Percentiles rank a stretch among this genome's conserved stretches.
These are phyloP conservation scores for Pseudochaenichthys georgianus DNA, from an alignment of 2,797 vertebrate species.

Conservation along the genomic window DNA sequence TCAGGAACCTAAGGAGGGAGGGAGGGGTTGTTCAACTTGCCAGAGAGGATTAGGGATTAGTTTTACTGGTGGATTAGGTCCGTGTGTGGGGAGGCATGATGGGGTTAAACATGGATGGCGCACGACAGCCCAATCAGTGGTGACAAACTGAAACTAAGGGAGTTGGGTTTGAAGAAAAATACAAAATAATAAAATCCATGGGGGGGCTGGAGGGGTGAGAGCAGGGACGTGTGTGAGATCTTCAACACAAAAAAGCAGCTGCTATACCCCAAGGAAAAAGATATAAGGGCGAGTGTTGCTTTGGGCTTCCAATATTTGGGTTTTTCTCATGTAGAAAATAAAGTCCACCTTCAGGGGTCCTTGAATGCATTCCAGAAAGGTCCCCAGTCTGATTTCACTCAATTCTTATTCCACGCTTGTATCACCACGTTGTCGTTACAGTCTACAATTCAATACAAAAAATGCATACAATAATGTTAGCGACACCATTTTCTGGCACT, in stretches of 20 bases:
- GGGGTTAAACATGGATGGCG: constrained; percentile 83
- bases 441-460: constrained; percentile 15
- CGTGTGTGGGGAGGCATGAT: constrained; percentile 72
- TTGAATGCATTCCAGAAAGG: constrained; percentile 37
- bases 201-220: constrained; percentile 14
- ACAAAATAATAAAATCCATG: constrained; percentile 30
- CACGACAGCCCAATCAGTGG: constrained; percentile 65
- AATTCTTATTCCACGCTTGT: constrained; percentile 13
- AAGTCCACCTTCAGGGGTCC: constrained; percentile 52
- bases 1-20: constrained; percentile 29
- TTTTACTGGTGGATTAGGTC: constrained; percentile 84
- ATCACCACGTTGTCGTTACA: not conserved
- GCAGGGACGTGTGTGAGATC: constrained; percentile 40
- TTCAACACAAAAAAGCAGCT: constrained; percentile 50
- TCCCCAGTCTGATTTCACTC: constrained; percentile 12
- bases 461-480: constrained; percentile 11
- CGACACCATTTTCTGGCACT: constrained; percentile 13
- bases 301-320: constrained; percentile 9
- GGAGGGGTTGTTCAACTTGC: constrained; percentile 71
- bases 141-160: constrained; percentile 40
- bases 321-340: constrained; percentile 21
- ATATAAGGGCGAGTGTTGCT: constrained; percentile 18
- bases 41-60: constrained; percentile 87
- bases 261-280: constrained; percentile 20
- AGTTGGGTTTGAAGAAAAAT: constrained; percentile 18